Evolutionary conservation across 2,888 invertebrate species (phyloP), one percentile per base, ranked within the genome.

Genomic region (Galerucella nymphaeae): DNA sequence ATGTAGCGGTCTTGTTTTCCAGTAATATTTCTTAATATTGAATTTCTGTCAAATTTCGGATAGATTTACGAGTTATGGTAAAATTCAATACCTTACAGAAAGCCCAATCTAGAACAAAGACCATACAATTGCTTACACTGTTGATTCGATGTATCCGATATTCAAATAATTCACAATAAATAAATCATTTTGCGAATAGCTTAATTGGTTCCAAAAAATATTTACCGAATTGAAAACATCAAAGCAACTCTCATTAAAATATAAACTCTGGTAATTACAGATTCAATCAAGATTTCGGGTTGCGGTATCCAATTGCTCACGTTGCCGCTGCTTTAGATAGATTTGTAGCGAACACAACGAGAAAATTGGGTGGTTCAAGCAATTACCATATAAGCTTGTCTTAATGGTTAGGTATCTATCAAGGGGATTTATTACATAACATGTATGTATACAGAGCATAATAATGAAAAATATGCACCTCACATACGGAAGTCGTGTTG

Each of bases 261-360:
- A 42, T 61, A 42, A 18, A 61, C 61, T 41, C 38, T 16, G 10
- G 41, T 61, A 42, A 61, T 61, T 61, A 10, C 50, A 53, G 13
- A 57, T 70, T 70, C 67, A 42, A 55, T 66, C 53, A 66, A 18
- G 67, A 67, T 57, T 67, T 67, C 59, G 67, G 42, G 66, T 38
- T 42, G 20, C 20, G 50, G 62, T 45, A 48, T 45, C 61, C 61
- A 18, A 41, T 63, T 68, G 68, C 68, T 68, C 59, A 65, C 63
- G 58, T 66, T 63, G 16, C 50, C 38, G 64, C 23, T 72, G 64
- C 64, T 57, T 45, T 50, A 48, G 58, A 50, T 59, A 64, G 64
- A 64, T 64, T 63, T 67, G 53, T 45, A 68, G 65, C 38, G 63
- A 55, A 67, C 66, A 68, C 71, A 53, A 5, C 50, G 16, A 16